phyloP scores from a whole-genome alignment of 2,888 invertebrate genomes.

The Microplitis deprimator region DNA sequence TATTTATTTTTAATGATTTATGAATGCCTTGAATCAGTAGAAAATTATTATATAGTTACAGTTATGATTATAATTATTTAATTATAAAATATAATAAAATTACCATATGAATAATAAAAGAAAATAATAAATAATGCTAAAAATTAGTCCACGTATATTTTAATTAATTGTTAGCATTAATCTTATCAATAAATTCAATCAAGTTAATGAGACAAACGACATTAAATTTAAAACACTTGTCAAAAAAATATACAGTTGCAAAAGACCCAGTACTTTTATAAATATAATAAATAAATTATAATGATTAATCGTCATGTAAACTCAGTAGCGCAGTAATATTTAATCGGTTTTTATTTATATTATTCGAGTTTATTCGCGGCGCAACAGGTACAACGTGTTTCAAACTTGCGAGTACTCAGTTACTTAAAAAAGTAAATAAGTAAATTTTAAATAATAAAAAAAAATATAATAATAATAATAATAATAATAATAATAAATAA shows the following conservation, averaged over 20 bases:
- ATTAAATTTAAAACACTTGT: constrained; percentile 2
- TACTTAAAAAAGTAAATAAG: constrained; percentile 12
- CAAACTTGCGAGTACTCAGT: neutral
- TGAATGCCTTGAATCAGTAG: neutral
- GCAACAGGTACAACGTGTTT: constrained; percentile 14
- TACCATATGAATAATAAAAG: neutral
- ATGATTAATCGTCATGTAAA: constrained; percentile 39
- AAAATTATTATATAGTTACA: neutral
- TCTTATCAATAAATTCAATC: neutral
- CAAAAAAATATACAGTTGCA: neutral
- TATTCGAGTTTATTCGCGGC: neutral
- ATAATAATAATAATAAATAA: constrained; percentile 24
- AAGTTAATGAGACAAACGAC: neutral
- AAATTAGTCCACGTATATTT: neutral
- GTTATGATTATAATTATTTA: neutral
- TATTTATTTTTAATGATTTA: neutral
- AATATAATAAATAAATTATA: constrained; percentile 21
- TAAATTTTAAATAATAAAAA: constrained; percentile 22
- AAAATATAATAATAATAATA: constrained; percentile 10
- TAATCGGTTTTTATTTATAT: constrained; percentile 27
- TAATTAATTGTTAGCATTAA: constrained; percentile 3
- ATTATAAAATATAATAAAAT: neutral
- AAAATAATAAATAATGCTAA: neutral
- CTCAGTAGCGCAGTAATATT: constrained; percentile 42
- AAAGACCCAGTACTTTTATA: constrained; percentile 7